phyloP scores from a whole-genome alignment of 2,797 vertebrate species.

The Spea hammondii region DNA sequence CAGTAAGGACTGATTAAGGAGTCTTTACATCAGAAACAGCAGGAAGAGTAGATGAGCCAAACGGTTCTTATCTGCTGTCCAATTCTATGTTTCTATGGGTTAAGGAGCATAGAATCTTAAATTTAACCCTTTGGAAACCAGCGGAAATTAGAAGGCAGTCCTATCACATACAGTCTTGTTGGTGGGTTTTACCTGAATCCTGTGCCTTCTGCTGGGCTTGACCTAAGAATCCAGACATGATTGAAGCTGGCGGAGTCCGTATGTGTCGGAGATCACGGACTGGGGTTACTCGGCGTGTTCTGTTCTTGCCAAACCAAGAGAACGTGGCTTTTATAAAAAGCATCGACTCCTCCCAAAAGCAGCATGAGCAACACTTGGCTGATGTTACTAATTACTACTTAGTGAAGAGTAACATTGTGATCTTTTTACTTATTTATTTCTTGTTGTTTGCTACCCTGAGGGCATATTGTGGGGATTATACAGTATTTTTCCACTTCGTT shows the following conservation, averaged over 20 bases:
- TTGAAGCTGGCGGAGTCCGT: background rate
- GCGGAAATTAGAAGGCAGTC: too few species aligned
- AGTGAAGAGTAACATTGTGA: background rate
- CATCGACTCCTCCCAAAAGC: slow-evolving; percentile 20
- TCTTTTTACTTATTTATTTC: too few species aligned
- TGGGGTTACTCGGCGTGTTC: background rate
- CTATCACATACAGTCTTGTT: background rate
- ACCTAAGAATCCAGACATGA: slow-evolving; percentile 29
- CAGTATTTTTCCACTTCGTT: slow-evolving; percentile 30
- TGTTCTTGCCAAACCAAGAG: background rate
- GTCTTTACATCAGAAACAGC: too few species aligned
- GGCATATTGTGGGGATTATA: too few species aligned
- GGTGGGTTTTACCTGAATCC: slow-evolving; percentile 19
- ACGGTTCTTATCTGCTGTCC: too few species aligned
- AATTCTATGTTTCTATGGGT: too few species aligned
- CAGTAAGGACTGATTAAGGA: too few species aligned
- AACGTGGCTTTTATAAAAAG: slow-evolving; percentile 11
- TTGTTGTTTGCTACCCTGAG: too few species aligned
- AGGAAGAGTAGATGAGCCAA: too few species aligned
- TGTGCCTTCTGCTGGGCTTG: slow-evolving; percentile 28
- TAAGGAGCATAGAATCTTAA: too few species aligned
- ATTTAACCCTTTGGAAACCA: too few species aligned
- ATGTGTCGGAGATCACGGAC: too few species aligned
- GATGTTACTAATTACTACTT: background rate
- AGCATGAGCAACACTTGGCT: slow-evolving; percentile 6